Percentiles rank a stretch among this genome's conserved stretches.
These are phyloP conservation scores for Xiphophorus birchmanni DNA, from an alignment of 2,797 vertebrate species.

Conservation along the genomic window DNA sequence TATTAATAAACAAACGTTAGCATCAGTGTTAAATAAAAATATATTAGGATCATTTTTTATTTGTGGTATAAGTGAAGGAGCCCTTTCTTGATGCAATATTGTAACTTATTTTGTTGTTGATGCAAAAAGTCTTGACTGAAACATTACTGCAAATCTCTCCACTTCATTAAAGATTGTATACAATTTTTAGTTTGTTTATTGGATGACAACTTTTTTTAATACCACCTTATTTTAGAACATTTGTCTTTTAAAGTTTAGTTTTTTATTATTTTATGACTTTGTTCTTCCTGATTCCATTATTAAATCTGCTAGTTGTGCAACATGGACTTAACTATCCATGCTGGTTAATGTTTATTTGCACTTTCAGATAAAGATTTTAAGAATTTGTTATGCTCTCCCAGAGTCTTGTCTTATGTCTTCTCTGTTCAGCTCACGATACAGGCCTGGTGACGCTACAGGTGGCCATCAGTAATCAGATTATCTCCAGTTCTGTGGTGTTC, in stretches of 20 bases:
- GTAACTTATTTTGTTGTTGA: background rate
- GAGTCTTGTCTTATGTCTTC: slow-evolving; percentile 18
- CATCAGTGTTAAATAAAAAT: background rate
- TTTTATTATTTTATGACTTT: background rate
- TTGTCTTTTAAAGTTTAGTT: background rate
- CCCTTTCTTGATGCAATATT: background rate
- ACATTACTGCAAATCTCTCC: background rate
- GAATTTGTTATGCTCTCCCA: background rate
- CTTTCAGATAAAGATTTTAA: background rate
- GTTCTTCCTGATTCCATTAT: background rate
- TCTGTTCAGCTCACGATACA: slow-evolving; percentile 92
- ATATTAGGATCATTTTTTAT: background rate
- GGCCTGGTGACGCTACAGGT: slow-evolving; percentile 98
- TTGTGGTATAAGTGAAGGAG: background rate
- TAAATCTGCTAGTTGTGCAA: background rate
- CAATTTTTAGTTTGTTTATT: background rate
- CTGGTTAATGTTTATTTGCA: background rate
- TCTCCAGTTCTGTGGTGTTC: slow-evolving; percentile 98
- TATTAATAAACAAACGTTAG: background rate
- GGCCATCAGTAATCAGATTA: slow-evolving; percentile 98
- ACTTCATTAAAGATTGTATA: background rate
- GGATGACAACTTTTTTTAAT: background rate
- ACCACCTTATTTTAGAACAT: background rate
- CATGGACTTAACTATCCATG: background rate
- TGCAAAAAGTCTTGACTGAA: background rate